Evolutionary conservation across 2,113 vertebrate species (phyloP).

Genomic region (Hippotragus niger): DNA sequence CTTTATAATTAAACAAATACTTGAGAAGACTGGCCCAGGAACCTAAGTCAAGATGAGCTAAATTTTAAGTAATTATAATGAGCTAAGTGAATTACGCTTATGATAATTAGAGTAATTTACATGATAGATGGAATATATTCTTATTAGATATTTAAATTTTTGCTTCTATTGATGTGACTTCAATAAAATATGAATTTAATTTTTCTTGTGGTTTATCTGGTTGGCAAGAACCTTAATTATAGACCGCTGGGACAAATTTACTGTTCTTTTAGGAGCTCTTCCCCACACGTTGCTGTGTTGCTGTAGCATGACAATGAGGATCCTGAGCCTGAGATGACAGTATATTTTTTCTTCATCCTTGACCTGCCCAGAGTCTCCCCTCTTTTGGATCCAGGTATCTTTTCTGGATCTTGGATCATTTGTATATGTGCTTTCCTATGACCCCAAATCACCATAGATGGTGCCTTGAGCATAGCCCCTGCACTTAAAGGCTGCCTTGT

Average conservation of each 20-base stretch:
- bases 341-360: neutral
- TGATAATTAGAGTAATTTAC: neutral
- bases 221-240: neutral
- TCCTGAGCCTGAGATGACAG: neutral
- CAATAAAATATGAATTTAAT: slow-evolving; percentile 30
- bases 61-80: slow-evolving; percentile 19
- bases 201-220: slow-evolving; percentile 20
- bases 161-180: slow-evolving; percentile 26
- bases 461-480: neutral
- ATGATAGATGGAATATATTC: neutral
- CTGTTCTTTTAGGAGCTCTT: neutral
- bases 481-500: neutral
- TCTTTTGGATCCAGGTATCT: neutral
- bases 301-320: neutral
- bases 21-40: slow-evolving; percentile 27
- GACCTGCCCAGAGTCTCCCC: neutral
- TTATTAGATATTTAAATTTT: slow-evolving; percentile 8
- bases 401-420: neutral
- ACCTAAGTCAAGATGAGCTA: slow-evolving; percentile 10
- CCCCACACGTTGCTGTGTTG: neutral
- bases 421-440: neutral
- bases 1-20: slow-evolving; percentile 41
- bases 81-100: slow-evolving; percentile 3
- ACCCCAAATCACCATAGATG: neutral
- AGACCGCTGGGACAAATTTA: neutral